Base-by-base conservation (phyloP, 2,113 vertebrate species). In the Orycteropus afer region DNA sequence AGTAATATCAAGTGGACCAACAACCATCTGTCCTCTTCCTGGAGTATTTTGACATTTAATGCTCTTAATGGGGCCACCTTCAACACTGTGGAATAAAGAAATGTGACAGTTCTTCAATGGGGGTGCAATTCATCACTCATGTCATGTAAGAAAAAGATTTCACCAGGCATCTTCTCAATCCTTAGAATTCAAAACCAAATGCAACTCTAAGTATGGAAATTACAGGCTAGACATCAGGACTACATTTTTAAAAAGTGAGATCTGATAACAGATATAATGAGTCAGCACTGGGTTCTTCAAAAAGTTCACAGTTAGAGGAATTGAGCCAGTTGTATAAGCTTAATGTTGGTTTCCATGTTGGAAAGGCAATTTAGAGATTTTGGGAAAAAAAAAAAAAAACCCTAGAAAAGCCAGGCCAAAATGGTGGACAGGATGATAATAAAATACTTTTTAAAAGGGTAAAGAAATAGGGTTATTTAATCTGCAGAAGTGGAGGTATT, bases 401-500 rank as follows among this genome's bases (percentile, higher is more conserved):
- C 2, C 59, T 90, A 23, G 51, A 40, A 87, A 92, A 67, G 2
- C 2, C 15, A 59, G 27, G 9, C 40, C 69, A 80, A 86, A 71
- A 80, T 47, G 13, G 47, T 57, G 37, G 13, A 6, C 74, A 23
- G 14, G 3, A 32, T 55, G 20, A 45, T 61, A 45, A 65, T 45
- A 73, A 79, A 83, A 7, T 22, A 47, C 18, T 45, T 42, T 47
- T 65, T 88, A 6, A 81, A 88, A 65, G 18, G 22, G 61, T 51
- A 74, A 57, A 65, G n/a, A 47, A 57, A 47, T n/a, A 49, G 3
- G 34, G 25, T 67, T 37, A 27, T 80, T 97, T 79, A 95, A 55
- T 90, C 27, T 79, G 53, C 77, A 93, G 63, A 93, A 92, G 32
- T 81, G 15, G 92, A 90, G 27, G 22, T 67, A 85, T 81, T 51